Percentiles rank a stretch among this genome's conserved stretches.
Conservation (phyloP, 2,113 vertebrate species). For the Erpornis zantholeuca region DNA sequence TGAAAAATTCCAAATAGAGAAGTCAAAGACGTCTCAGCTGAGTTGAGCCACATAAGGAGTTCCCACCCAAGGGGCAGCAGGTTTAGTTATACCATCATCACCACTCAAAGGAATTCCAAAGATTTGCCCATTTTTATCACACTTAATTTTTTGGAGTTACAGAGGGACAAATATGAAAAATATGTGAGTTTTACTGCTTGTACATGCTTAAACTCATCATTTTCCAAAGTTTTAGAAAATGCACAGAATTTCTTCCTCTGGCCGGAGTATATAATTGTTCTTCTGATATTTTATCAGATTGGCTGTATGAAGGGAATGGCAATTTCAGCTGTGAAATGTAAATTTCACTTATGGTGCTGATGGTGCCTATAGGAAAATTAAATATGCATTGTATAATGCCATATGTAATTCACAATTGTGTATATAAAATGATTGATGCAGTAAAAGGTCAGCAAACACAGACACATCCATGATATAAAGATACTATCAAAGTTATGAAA, state of each 20-base stretch:
- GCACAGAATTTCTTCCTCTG: conserved; percentile 1
- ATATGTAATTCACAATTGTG: conserved; percentile 13
- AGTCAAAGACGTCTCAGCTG: not conserved
- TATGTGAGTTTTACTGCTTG: not conserved
- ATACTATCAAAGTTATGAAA: not conserved
- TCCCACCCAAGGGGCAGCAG: not conserved
- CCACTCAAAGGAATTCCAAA: conserved; percentile 12
- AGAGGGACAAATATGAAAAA: conserved; percentile 2
- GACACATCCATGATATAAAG: not conserved
- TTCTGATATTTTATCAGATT: conserved; percentile 50
- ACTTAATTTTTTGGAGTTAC: conserved; percentile 13
- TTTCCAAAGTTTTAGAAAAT: conserved; percentile 28
- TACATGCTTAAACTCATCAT: not conserved
- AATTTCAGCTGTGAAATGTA: conserved; percentile 20
- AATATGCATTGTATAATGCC: not conserved
- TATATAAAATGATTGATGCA: not conserved
- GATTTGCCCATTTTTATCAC: not conserved
- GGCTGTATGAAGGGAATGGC: not conserved
- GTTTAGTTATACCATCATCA: not conserved
- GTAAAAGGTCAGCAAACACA: not conserved
- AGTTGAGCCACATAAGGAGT: not conserved
- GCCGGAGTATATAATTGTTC: conserved; percentile 17
- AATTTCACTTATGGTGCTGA: not conserved
- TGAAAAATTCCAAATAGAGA: conserved; percentile 14
- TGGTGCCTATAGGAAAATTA: conserved; percentile 29